Evolutionary conservation across 2,797 vertebrate species (phyloP).

Genomic region (Masticophis lateralis): DNA sequence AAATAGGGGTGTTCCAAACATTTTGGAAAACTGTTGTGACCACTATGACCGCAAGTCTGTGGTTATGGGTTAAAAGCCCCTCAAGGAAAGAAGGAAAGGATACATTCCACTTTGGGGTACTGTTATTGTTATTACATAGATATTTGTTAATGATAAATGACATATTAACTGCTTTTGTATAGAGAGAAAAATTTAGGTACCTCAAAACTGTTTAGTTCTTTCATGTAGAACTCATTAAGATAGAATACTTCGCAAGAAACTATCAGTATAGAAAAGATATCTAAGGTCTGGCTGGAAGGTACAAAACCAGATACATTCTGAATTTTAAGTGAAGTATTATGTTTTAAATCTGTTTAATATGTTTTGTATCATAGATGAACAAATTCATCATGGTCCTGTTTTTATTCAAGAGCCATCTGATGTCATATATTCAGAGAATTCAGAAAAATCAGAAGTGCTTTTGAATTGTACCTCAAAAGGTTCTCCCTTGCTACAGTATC

Average conservation of each 20-base stretch:
- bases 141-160: neutral
- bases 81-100: neutral
- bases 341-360: conserved; percentile 32
- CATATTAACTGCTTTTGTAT: neutral
- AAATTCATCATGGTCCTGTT: conserved; percentile 55
- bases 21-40: no score
- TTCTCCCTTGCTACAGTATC: conserved; percentile 64
- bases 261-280: neutral
- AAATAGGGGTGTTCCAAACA: no score
- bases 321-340: neutral
- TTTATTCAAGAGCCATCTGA: conserved; percentile 71
- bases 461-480: conserved; percentile 69
- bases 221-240: neutral
- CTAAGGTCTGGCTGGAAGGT: neutral
- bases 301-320: neutral
- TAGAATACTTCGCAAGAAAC: neutral
- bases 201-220: neutral
- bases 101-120: neutral
- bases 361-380: conserved; percentile 71
- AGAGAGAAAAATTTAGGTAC: neutral
- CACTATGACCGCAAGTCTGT: no score
- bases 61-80: neutral
- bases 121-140: neutral
- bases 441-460: conserved; percentile 63
- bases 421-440: conserved; percentile 64